phyloP scores from a whole-genome alignment of 1,140 invertebrate species.

The Diprion similis region DNA sequence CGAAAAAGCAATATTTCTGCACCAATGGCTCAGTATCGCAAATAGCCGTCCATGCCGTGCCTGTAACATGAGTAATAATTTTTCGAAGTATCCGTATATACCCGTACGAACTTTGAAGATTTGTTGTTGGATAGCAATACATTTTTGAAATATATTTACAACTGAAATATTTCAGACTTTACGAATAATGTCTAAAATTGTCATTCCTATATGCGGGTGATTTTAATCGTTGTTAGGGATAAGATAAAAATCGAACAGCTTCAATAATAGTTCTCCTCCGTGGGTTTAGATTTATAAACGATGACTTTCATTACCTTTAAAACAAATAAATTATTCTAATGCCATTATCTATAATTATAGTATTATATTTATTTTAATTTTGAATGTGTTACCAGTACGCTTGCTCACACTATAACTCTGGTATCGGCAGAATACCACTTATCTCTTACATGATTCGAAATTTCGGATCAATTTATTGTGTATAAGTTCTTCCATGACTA shows the following conservation, averaged over 20 bases:
- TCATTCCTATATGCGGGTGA: neutral
- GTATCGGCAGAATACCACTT: neutral
- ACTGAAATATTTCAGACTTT: neutral
- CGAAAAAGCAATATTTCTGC: neutral
- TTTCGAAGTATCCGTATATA: neutral
- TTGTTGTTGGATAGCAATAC: neutral
- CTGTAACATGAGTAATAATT: neutral
- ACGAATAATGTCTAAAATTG: neutral
- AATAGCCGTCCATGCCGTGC: slow-evolving; percentile 1
- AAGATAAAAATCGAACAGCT: too few species aligned
- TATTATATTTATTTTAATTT: neutral
- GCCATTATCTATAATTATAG: neutral
- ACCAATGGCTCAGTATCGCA: neutral
- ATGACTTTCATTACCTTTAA: neutral
- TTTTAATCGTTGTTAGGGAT: neutral
- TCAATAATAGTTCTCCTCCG: too few species aligned
- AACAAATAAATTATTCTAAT: neutral
- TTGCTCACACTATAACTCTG: neutral
- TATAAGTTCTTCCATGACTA: neutral
- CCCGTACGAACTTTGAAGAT: too few species aligned
- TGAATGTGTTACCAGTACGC: neutral
- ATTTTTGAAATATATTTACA: too few species aligned
- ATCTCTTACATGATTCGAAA: neutral
- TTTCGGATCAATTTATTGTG: neutral
- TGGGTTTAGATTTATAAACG: too few species aligned